Evolutionary conservation across 1,140 invertebrate species (phyloP), one percentile per base, ranked within the genome.

Genomic region (Brachionus paranguensis): DNA sequence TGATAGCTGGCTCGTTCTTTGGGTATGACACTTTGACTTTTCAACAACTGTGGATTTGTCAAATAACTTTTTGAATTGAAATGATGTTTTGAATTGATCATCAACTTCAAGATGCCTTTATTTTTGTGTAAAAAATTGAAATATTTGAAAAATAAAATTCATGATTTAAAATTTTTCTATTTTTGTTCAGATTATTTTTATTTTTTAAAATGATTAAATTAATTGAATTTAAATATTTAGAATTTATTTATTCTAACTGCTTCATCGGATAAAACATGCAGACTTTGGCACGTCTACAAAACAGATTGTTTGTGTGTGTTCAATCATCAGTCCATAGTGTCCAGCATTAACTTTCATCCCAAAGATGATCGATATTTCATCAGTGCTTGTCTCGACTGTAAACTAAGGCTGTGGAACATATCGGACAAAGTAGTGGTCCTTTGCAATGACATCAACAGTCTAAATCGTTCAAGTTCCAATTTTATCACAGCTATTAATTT

Each of bases 241-340:
- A 98, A 97, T 89, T 98, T 98, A 88, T 99, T 99, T 88, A 93
- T 99, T 53, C 89, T 99, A 14, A 97, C 96, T 0, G 97, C 95
- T 12, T 97, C 96, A 6, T 99, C 99, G 96, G 97, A 99, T 90
- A 96, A 98, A 89, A 98, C 96, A 11, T 96, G 99, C 0, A 91
- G 96, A 43, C 90, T 99, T 55, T 99, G 97, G 97, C 97, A 99
- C 88, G 96, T 99, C 85, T 97, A 95, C 0, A 90, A 96, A 24
- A 94, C 95, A 87, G 97, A 99, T 89, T 99, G 97, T 88, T 91
- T 99, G 0, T 99, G 97, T 89, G 97, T 96, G 88, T 99, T 99
- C 89, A 96, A 99, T 88, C 97, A 99, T 87, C 97, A 98, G 86
- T 97, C 99, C 90, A 98, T 98, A 90, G 96, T 99, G 20, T 99